Evolutionary conservation across 2,113 vertebrate genomes (phyloP), one percentile per base, ranked within the genome.

Genomic region (Onychostruthus taczanowskii): DNA sequence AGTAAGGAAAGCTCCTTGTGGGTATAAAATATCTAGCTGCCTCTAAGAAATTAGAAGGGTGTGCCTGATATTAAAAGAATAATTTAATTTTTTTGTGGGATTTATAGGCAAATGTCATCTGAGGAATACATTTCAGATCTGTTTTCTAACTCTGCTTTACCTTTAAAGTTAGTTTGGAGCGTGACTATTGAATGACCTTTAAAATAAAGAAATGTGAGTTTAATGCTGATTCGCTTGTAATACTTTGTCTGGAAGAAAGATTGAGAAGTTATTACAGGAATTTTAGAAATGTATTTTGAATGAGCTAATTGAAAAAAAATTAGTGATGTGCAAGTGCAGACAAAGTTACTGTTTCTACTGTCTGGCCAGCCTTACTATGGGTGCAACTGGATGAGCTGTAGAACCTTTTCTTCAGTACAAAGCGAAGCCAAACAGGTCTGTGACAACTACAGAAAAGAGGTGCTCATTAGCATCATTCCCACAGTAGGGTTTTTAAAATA

Each of bases 171-270:
- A 58, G 13, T 74, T 94, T 80, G 41, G 22, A 72, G 27, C 9
- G 2, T 89, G 76, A 52, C 63, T 87, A 39, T 27, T 59, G 69
- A 95, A 90, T 91, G 75, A 94, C 55, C 69, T 93, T 92, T 93
- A 80, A 91, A 96, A 76, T 59, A 67, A 91, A 53, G 37, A 93
- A 90, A 78, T 84, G 24, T 61, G 13, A 53, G 27, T 90, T 88
- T 72, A 62, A 70, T 93, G 63, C 67, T 76, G 43, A 76, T 75
- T 78, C 4, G 3, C 52, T 73, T 86, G 17, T 88, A 89, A 53
- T 68, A 62, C 30, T 95, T 93, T 47, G 43, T 79, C 44, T 50
- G 49, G 79, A 80, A 73, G 70, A 86, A 90, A 86, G 61, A 46
- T 37, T 74, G 72, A 79, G 52, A 80, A 61, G 20, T 69, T 91